phyloP scores from a whole-genome alignment of 2,113 vertebrate species.

The Todiramphus saurophagus region DNA sequence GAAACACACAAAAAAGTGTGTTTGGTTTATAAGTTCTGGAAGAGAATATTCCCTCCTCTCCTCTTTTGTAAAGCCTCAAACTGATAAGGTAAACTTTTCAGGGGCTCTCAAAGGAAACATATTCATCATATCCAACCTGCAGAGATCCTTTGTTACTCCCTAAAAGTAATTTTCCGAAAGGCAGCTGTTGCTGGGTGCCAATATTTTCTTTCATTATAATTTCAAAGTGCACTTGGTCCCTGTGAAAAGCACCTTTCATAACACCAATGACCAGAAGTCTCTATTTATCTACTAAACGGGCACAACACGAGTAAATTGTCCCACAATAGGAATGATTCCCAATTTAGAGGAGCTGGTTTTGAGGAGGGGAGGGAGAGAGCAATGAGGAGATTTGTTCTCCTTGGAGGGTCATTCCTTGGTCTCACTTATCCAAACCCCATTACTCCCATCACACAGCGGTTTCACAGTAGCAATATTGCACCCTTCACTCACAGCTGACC shows the following conservation, averaged over 20 bases:
- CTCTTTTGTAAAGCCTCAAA: not conserved
- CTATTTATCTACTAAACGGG: not conserved
- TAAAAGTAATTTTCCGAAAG: not conserved
- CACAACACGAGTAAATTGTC: not conserved
- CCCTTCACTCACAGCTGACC: not conserved
- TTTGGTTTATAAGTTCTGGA: not conserved
- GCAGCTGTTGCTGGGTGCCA: conserved; percentile 21
- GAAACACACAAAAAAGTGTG: not conserved
- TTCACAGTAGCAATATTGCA: accelerated
- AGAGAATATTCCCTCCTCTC: not conserved
- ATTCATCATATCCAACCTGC: conserved; percentile 12
- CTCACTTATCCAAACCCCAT: accelerated
- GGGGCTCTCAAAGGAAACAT: conserved; percentile 6
- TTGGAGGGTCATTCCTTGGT: not conserved
- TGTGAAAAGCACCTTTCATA: not conserved
- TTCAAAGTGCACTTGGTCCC: conserved; percentile 7
- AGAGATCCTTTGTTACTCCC: conserved; percentile 16
- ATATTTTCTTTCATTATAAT: conserved; percentile 5
- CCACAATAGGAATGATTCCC: not conserved
- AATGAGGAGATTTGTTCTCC: not conserved
- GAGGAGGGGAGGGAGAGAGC: not conserved
- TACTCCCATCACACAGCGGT: not conserved
- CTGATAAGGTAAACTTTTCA: not conserved
- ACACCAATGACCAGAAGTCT: not conserved
- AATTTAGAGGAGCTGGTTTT: not conserved